Evolutionary conservation across 2,888 invertebrate genomes (phyloP).

Genomic region (Cephus pulcher): DNA sequence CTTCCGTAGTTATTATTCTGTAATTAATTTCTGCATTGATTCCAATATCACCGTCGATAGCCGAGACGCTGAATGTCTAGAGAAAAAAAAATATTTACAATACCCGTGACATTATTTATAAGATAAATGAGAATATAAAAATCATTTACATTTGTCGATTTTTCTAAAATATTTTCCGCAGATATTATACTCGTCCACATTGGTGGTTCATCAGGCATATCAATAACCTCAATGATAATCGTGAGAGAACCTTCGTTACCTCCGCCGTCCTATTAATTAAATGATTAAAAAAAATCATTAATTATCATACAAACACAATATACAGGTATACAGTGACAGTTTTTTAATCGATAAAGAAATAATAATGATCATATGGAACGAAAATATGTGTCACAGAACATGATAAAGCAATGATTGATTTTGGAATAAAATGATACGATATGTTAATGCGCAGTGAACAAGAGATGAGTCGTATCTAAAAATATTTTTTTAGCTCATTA

Average conservation of each 20-base stretch:
- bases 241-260: constrained; percentile 66
- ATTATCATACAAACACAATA: not conserved
- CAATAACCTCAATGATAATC: constrained; percentile 71
- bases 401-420: not conserved
- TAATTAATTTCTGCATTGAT: constrained; percentile 71
- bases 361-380: not conserved
- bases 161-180: constrained; percentile 71
- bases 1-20: constrained; percentile 62
- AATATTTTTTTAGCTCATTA: not conserved
- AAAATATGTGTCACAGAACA: not conserved
- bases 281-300: constrained; percentile 1
- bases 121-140: not conserved
- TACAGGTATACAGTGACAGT: not conserved
- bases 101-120: not conserved
- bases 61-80: constrained; percentile 67
- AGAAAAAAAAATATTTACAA: not conserved
- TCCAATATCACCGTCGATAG: constrained; percentile 74
- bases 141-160: constrained; percentile 55
- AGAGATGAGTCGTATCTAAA: not conserved
- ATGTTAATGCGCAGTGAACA: not conserved
- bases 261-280: constrained; percentile 63
- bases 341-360: not conserved
- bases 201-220: constrained; percentile 72
- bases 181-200: constrained; percentile 72
- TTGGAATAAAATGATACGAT: not conserved